These are phyloP conservation scores for Muraenolepis orangiensis DNA, from an alignment of 2,797 vertebrate genomes.

Conservation along the genomic window DNA sequence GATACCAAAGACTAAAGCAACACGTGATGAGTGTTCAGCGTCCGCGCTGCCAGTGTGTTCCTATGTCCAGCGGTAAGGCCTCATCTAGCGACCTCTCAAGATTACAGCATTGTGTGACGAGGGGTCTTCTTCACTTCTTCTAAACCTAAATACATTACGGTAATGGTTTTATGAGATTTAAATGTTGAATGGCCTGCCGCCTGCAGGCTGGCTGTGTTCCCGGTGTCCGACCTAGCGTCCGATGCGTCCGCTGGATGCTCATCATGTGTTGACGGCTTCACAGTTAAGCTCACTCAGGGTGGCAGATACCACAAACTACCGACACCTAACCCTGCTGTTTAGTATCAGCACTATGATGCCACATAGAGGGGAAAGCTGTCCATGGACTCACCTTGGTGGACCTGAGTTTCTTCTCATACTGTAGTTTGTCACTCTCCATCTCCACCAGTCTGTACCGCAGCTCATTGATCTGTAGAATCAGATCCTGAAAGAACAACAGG, in stretches of 20 bases:
- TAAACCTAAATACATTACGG: not conserved
- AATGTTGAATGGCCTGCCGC: not conserved
- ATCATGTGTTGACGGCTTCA: not conserved
- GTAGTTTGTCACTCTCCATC: conserved; percentile 87
- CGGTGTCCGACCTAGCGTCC: not conserved
- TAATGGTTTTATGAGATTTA: not conserved
- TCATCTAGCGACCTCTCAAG: not conserved
- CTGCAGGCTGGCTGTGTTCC: not conserved
- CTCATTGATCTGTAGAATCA: conserved; percentile 90
- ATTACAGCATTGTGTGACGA: not conserved
- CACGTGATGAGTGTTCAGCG: not conserved
- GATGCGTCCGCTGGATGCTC: not conserved
- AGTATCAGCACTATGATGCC: not conserved
- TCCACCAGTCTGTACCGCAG: conserved; percentile 87
- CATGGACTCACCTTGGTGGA: conserved; percentile 86
- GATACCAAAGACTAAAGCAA: conserved; percentile 24
- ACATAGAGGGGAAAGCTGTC: not conserved
- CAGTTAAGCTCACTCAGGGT: not conserved
- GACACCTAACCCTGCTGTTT: not conserved
- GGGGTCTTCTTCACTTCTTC: not conserved
- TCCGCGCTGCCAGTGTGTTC: not conserved
- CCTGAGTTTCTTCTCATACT: conserved; percentile 95
- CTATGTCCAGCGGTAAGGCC: not conserved
- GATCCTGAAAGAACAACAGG: conserved; percentile 69
- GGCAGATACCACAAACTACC: not conserved